phyloP scores from a whole-genome alignment of 1,140 invertebrate species.

The Belonocnema kinseyi region DNA sequence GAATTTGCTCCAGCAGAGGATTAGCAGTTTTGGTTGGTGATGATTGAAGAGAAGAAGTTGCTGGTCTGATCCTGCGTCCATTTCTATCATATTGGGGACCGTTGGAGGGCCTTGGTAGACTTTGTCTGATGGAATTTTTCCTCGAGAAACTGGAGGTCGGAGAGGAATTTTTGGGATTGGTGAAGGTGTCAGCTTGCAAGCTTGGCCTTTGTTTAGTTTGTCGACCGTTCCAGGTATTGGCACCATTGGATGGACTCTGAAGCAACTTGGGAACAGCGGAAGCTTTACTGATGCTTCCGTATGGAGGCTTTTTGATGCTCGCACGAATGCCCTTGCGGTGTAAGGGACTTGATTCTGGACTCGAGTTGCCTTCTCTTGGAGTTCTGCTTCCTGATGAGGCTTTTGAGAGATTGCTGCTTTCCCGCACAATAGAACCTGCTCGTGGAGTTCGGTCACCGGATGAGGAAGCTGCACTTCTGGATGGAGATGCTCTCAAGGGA shows the following conservation, averaged over 20 bases:
- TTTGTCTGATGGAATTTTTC: slow-evolving; percentile 79
- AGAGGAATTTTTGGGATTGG: slow-evolving; percentile 67
- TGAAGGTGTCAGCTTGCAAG: slow-evolving; percentile 82
- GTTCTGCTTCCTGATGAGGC: slow-evolving; percentile 62
- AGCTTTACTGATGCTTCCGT: slow-evolving; percentile 72
- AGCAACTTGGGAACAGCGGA: slow-evolving; percentile 51
- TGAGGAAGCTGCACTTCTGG: slow-evolving; percentile 69
- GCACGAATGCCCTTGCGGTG: slow-evolving; percentile 61
- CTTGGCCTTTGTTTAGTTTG: slow-evolving; percentile 77
- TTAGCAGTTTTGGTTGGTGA: slow-evolving; percentile 80
- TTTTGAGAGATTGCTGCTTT: slow-evolving; percentile 76
- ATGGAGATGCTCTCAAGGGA: slow-evolving; percentile 78
- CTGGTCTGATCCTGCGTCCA: slow-evolving; percentile 72
- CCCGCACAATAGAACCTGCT: slow-evolving; percentile 74
- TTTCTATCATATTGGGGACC: slow-evolving; percentile 76
- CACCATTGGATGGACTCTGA: slow-evolving; percentile 59
- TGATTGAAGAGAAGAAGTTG: slow-evolving; percentile 76
- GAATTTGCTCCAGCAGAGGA: slow-evolving; percentile 82
- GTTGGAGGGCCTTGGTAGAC: slow-evolving; percentile 75
- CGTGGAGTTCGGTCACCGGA: slow-evolving; percentile 69
- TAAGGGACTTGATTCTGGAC: slow-evolving; percentile 67
- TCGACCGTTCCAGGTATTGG: slow-evolving; percentile 84
- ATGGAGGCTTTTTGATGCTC: slow-evolving; percentile 66
- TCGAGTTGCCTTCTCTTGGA: slow-evolving; percentile 68
- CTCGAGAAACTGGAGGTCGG: slow-evolving; percentile 77